Percentiles rank a stretch among this genome's conserved stretches.
These are phyloP conservation scores for Pachyuromys duprasi DNA, from an alignment of 2,797 vertebrate species.

Conservation along the genomic window DNA sequence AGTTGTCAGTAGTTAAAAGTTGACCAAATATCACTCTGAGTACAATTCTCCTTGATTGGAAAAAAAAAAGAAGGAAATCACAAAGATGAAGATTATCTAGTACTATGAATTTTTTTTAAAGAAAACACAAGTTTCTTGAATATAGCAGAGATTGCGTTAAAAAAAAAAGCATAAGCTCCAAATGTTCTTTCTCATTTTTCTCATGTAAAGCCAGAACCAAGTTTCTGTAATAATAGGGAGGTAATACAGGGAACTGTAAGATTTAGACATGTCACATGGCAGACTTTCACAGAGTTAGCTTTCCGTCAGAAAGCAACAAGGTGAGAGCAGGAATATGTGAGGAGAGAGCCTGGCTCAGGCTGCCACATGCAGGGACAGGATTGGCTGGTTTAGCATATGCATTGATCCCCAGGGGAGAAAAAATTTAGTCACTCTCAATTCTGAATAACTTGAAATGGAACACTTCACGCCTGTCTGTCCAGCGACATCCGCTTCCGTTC, in stretches of 20 bases:
- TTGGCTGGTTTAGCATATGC: not conserved
- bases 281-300: slow-evolving; percentile 18
- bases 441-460: not conserved
- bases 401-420: not conserved
- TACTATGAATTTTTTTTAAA: not conserved
- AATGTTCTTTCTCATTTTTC: not conserved
- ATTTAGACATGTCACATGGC: not conserved
- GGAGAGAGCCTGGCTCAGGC: not conserved
- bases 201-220: not conserved
- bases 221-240: not conserved
- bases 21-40: not conserved
- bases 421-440: not conserved
- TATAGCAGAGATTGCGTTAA: not conserved
- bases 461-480: not conserved
- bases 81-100: not conserved
- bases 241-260: not conserved
- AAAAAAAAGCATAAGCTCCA: not conserved
- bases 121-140: not conserved
- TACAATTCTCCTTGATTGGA: slow-evolving; percentile 19
- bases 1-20: slow-evolving; percentile 44
- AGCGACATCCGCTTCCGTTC: not conserved
- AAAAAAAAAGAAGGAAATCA: not conserved
- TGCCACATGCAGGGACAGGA: not conserved
- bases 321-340: not conserved
- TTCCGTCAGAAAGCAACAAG: not conserved